Conservation (phyloP, 2,888 invertebrate genomes). For the Protodeltote pygarga region DNA sequence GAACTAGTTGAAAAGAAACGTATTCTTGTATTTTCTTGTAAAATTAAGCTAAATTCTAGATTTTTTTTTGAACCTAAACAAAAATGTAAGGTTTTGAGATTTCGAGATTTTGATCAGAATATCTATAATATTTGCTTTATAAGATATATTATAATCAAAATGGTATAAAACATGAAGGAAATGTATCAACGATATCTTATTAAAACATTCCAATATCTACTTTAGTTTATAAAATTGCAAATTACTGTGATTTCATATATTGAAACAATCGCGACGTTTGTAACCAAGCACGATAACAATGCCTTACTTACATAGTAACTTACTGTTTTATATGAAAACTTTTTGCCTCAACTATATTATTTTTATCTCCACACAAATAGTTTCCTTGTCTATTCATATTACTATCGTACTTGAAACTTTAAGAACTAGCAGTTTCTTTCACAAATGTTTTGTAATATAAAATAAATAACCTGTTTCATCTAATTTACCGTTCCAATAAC, state of each 20-base stretch:
- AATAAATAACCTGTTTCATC: conserved; percentile 23
- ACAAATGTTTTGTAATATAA: conserved; percentile 20
- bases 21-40: too few species aligned
- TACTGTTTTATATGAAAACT: conserved; percentile 35
- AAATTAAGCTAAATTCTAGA: too few species aligned
- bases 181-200: neutral
- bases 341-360: conserved; percentile 21
- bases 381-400: conserved; percentile 30
- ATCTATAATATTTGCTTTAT: too few species aligned
- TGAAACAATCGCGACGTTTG: too few species aligned
- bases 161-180: too few species aligned
- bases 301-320: conserved; percentile 20
- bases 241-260: too few species aligned
- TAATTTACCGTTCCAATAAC: conserved; percentile 14
- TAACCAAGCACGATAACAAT: conserved; percentile 22
- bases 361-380: conserved; percentile 33
- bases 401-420: conserved; percentile 32
- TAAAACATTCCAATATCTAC: neutral
- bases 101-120: too few species aligned
- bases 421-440: conserved; percentile 22
- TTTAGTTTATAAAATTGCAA: neutral
- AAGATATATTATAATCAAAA: too few species aligned
- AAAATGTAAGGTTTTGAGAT: too few species aligned
- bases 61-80: too few species aligned
- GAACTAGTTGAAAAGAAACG: too few species aligned